Evolutionary conservation across 1,140 invertebrate species (phyloP).

Genomic region (Drosophila pectinifera): DNA sequence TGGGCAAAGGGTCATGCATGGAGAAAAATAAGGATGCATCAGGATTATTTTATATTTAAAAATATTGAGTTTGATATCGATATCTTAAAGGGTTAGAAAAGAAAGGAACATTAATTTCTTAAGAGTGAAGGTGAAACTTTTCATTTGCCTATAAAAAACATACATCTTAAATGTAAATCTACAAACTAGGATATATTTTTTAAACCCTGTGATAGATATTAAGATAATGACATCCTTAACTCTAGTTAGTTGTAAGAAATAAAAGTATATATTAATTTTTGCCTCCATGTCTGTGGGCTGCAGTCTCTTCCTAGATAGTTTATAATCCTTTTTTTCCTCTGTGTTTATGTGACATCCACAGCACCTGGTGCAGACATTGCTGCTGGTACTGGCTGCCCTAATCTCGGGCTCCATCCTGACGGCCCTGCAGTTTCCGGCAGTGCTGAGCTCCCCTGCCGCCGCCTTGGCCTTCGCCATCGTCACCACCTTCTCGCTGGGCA

Average conservation of each 20-base stretch:
- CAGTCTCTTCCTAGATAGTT: not conserved
- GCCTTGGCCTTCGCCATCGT: conserved; percentile 83
- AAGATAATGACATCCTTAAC: not conserved
- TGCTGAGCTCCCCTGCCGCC: conserved; percentile 79
- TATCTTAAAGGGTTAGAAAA: too few relatives aligned
- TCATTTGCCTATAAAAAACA: too few relatives aligned
- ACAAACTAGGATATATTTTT: not conserved
- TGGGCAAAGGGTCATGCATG: not conserved
- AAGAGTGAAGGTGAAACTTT: too few relatives aligned
- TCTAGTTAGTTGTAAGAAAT: not conserved
- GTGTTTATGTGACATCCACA: conserved; percentile 32
- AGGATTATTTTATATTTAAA: not conserved
- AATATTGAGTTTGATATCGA: too few relatives aligned
- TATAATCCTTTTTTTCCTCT: not conserved
- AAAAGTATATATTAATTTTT: too few relatives aligned
- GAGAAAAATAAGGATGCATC: not conserved
- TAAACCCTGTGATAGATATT: not conserved
- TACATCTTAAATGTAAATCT: too few relatives aligned
- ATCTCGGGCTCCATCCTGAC: conserved; percentile 81
- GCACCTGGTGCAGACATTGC: conserved; percentile 62
- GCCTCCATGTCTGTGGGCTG: too few relatives aligned
- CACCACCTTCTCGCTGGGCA: conserved; percentile 81
- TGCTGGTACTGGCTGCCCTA: conserved; percentile 69
- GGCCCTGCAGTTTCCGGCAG: conserved; percentile 82
- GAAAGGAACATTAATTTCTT: too few relatives aligned